These are phyloP conservation scores for Camelus bactrianus DNA, from an alignment of 2,113 vertebrate genomes.

Conservation along the genomic window DNA sequence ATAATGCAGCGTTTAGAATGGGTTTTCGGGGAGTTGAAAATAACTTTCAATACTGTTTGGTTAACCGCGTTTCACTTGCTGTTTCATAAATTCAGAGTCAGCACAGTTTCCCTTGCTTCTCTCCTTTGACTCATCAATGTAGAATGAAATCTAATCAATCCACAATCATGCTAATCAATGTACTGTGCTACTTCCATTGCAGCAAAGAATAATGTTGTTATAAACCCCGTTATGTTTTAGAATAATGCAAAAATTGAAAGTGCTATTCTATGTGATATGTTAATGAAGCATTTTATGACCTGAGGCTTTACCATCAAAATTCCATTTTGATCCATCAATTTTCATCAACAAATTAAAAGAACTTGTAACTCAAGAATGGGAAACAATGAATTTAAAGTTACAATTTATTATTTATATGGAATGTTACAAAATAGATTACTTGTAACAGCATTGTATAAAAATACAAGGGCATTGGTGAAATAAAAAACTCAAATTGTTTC, in stretches of 20 bases:
- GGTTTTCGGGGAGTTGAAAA: background rate
- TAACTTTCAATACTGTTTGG: background rate
- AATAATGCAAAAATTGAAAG: constrained; percentile 69
- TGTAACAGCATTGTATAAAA: constrained; percentile 40
- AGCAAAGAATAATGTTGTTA: constrained; percentile 63
- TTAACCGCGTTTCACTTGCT: background rate
- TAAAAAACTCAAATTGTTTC: constrained; percentile 28
- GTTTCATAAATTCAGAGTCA: constrained; percentile 37
- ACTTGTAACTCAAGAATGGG: constrained; percentile 46
- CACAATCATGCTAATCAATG: constrained; percentile 76
- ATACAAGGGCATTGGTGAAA: constrained; percentile 6
- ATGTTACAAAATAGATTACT: constrained; percentile 59
- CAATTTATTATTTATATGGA: constrained; percentile 44
- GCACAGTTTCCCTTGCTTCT: background rate
- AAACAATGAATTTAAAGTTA: constrained; percentile 68
- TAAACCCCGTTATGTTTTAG: constrained; percentile 67
- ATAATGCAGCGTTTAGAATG: background rate
- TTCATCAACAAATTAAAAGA: constrained; percentile 78
- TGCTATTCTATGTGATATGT: constrained; percentile 67
- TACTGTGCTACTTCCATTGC: constrained; percentile 52
- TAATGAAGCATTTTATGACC: constrained; percentile 79
- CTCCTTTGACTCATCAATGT: constrained; percentile 60
- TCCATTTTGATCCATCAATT: constrained; percentile 75
- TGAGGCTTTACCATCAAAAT: constrained; percentile 70
- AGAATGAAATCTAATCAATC: constrained; percentile 75